phyloP scores from a whole-genome alignment of 37 sponge, comb jelly and placozoan species.

The Diacarnus erythraeanus region DNA sequence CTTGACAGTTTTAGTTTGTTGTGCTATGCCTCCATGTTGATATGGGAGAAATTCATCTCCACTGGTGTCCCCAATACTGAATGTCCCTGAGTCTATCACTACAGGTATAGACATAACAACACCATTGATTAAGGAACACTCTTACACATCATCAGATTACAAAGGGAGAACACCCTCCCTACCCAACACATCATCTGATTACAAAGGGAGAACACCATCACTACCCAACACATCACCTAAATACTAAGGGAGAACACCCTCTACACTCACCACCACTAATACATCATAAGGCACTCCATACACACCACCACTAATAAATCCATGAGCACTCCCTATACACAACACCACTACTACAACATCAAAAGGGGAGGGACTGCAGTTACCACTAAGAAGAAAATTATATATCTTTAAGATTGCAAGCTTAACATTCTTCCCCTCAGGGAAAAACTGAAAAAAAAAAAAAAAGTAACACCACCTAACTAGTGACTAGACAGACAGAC shows the following conservation, averaged over 20 bases:
- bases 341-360: background rate
- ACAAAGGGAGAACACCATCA: too few species aligned
- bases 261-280: background rate
- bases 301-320: background rate
- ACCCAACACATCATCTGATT: too few species aligned
- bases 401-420: too few species aligned
- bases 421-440: too few species aligned
- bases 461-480: too few species aligned
- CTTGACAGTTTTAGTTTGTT: constrained; percentile 69
- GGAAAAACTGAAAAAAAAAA: too few species aligned
- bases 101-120: background rate
- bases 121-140: background rate
- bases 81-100: constrained; percentile 64
- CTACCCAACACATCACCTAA: background rate
- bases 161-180: background rate
- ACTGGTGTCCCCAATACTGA: constrained; percentile 85
- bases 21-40: constrained; percentile 77
- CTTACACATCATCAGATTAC: background rate
- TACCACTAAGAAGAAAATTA: too few species aligned
- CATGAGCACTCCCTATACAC: background rate
- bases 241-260: background rate
- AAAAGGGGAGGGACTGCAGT: too few species aligned
- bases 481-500: too few species aligned
- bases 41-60: constrained; percentile 39
- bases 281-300: background rate